These are phyloP conservation scores for Drosophila yakuba DNA, from an alignment of 1,140 invertebrate species.

Conservation along the genomic window DNA sequence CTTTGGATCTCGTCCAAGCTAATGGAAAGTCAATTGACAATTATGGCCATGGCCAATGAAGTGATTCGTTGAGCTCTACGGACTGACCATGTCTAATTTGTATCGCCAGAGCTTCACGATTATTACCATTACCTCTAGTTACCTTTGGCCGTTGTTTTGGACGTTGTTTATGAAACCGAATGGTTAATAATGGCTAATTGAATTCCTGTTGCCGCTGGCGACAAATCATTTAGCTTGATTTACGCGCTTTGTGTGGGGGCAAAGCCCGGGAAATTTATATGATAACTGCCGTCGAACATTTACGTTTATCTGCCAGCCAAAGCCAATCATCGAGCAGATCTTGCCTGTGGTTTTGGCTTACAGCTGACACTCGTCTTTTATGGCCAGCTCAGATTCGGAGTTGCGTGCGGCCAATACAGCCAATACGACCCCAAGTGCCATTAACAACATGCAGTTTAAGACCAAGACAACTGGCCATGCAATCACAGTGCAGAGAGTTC, in stretches of 20 bases:
- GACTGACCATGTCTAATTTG: slow-evolving; percentile 72
- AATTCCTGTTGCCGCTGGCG: slow-evolving; percentile 76
- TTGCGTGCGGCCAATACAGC: slow-evolving; percentile 43
- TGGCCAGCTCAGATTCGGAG: slow-evolving; percentile 21
- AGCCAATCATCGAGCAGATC: slow-evolving; percentile 11
- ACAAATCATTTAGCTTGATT: slow-evolving; percentile 82
- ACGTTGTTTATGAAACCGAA: slow-evolving; percentile 71
- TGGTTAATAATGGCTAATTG: slow-evolving; percentile 83
- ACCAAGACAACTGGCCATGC: slow-evolving; percentile 26
- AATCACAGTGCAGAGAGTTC: background rate
- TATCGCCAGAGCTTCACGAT: slow-evolving; percentile 68
- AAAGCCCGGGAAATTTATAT: slow-evolving; percentile 32
- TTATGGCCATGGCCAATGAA: slow-evolving; percentile 80
- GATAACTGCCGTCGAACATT: slow-evolving; percentile 18
- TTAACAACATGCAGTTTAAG: slow-evolving; percentile 46
- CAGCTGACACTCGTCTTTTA: slow-evolving; percentile 58
- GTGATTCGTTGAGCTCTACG: slow-evolving; percentile 67
- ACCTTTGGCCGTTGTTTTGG: slow-evolving; percentile 16
- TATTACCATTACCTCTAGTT: slow-evolving; percentile 42
- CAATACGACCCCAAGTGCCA: slow-evolving; percentile 31
- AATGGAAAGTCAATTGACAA: slow-evolving; percentile 84
- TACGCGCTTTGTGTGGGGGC: slow-evolving; percentile 69
- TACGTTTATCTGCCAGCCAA: slow-evolving; percentile 21
- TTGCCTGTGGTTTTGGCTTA: slow-evolving; percentile 56
- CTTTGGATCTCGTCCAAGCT: slow-evolving; percentile 57